Conservation (phyloP, 2,113 vertebrate species). For the Polypterus bichir region DNA sequence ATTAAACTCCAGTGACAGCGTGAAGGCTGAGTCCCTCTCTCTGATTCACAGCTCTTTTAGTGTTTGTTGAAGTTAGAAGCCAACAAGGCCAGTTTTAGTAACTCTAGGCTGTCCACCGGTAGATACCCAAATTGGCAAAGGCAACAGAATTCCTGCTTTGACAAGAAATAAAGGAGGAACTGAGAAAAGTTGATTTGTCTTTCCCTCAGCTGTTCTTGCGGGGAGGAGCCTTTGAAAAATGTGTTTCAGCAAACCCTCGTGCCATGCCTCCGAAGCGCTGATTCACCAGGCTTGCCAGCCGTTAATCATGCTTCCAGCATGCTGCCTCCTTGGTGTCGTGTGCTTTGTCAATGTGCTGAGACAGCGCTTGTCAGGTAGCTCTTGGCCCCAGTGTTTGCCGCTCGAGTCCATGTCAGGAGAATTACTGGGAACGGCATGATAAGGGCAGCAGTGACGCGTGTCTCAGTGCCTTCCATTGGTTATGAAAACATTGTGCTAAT, state of each 20-base stretch:
- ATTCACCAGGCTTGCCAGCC: background rate
- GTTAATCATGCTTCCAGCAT: background rate
- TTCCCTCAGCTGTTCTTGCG: background rate
- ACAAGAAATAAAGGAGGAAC: background rate
- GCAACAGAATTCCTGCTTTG: too few relatives aligned
- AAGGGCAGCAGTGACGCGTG: slow-evolving; percentile 10
- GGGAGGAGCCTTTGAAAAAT: background rate
- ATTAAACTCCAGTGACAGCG: too few relatives aligned
- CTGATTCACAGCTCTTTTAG: too few relatives aligned
- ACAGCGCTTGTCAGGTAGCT: slow-evolving; percentile 11
- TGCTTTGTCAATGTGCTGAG: slow-evolving; percentile 3
- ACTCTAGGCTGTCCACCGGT: too few relatives aligned
- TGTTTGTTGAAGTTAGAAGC: too few relatives aligned
- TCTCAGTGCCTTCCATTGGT: slow-evolving; percentile 6
- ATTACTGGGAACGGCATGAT: slow-evolving; percentile 6
- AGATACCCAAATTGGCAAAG: too few relatives aligned
- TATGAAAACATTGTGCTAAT: slow-evolving; percentile 22
- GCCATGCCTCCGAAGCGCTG: background rate
- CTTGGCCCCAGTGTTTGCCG: slow-evolving; percentile 1
- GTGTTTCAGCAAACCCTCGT: background rate
- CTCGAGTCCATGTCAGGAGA: slow-evolving; percentile 20
- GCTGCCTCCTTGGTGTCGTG: background rate
- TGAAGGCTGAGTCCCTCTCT: too few relatives aligned
- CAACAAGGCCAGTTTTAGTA: too few relatives aligned
- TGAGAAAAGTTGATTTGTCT: background rate